Conservation (phyloP, 2,888 invertebrate species). For the Drosophila buzzatii region DNA sequence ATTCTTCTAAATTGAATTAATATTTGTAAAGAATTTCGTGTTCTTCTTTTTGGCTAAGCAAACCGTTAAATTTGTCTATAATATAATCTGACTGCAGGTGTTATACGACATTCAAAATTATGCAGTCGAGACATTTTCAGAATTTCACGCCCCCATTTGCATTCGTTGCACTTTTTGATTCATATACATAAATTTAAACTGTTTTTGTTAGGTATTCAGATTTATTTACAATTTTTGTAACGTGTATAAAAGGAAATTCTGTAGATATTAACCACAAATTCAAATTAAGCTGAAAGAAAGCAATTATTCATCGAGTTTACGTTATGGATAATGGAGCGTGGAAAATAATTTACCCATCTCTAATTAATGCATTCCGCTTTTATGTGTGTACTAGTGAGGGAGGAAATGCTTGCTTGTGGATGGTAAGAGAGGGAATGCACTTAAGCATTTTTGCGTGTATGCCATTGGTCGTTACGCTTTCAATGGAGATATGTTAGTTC, state of each 20-base stretch:
- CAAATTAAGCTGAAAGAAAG: neutral
- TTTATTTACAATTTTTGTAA: neutral
- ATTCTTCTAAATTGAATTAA: constrained; percentile 13
- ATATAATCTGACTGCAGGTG: constrained; percentile 50
- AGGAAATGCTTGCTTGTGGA: neutral
- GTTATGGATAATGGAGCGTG: neutral
- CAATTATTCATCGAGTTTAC: too few species aligned
- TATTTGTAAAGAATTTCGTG: neutral
- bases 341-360: neutral
- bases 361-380: neutral
- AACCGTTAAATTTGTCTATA: constrained; percentile 19
- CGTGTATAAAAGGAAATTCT: neutral
- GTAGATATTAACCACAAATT: neutral
- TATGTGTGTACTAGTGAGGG: neutral
- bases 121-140: constrained; percentile 13
- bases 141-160: constrained; percentile 56
- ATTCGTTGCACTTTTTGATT: constrained; percentile 36
- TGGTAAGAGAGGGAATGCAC: neutral
- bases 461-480: neutral
- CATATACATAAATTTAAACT: constrained; percentile 20
- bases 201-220: neutral
- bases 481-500: neutral
- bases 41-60: constrained; percentile 6
- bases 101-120: constrained; percentile 35
- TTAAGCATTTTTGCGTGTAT: neutral